Percentiles rank a stretch among this genome's conserved stretches.
Evolutionary conservation across 2,888 invertebrate genomes (phyloP).

Genomic region (Melanostoma mellinum): DNA sequence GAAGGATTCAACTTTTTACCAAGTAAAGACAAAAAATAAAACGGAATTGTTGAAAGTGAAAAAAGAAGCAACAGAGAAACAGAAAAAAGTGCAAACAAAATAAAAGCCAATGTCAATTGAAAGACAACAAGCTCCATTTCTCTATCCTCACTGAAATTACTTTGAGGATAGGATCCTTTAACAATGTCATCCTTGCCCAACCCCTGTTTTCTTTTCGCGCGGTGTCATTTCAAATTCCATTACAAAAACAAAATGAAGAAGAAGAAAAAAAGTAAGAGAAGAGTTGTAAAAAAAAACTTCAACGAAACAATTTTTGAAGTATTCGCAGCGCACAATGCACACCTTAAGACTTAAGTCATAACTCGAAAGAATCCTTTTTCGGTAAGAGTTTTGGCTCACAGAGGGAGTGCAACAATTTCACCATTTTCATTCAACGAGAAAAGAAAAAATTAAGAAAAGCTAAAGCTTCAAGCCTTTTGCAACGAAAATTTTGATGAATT

Average conservation of each 20-base stretch:
- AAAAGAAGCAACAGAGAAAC: slow-evolving; percentile 5
- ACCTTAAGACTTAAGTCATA: slow-evolving; percentile 49
- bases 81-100: slow-evolving; percentile 35
- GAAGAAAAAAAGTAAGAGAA: background rate
- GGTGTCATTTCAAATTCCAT: slow-evolving; percentile 62
- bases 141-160: slow-evolving; percentile 40
- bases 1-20: slow-evolving; percentile 18
- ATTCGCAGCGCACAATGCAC: slow-evolving; percentile 43
- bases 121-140: slow-evolving; percentile 54
- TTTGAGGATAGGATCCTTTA: slow-evolving; percentile 34
- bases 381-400: slow-evolving; percentile 39
- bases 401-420: slow-evolving; percentile 29
- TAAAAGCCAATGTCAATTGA: slow-evolving; percentile 71
- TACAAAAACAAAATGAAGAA: background rate
- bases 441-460: slow-evolving; percentile 15
- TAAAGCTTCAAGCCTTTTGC: slow-evolving; percentile 45
- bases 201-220: slow-evolving; percentile 6
- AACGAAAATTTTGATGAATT: slow-evolving; percentile 44
- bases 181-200: slow-evolving; percentile 36
- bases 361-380: slow-evolving; percentile 17
- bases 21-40: slow-evolving; percentile 19
- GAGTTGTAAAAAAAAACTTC: slow-evolving; percentile 43
- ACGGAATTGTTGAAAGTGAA: slow-evolving; percentile 42
- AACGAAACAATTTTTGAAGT: slow-evolving; percentile 50
- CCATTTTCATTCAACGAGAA: slow-evolving; percentile 16